Base-by-base conservation (phyloP, 2,888 invertebrate species). In the Norana najaformis region DNA sequence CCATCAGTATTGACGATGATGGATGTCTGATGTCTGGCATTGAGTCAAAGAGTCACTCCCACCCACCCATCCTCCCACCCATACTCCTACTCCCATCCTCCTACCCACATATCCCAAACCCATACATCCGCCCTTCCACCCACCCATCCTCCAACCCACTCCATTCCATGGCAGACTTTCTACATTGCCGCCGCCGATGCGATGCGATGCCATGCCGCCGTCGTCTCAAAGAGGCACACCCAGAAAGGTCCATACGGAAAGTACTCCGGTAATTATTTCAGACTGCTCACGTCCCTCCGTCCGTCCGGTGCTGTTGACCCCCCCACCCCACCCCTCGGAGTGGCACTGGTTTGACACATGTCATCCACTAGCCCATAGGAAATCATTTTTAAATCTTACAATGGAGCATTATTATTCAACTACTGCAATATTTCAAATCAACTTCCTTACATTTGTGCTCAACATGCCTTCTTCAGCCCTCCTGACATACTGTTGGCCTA, bases 301-400 rank as follows among this genome's bases (percentile, higher is more conserved):
- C 30, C n/a, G 69, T n/a, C 69, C 69, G 3, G 69, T n/a, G 30
- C 69, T 69, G 69, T 69, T 8, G n/a, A 30, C 6, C 23, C 20
- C 23, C 23, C 47, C 47, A 20, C 47, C 14, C 41, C 41, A 3
- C 41, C 41, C 23, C 47, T 69, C n/a, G n/a, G n/a, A n/a, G n/a
- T n/a, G 69, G 69, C 69, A 69, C n/a, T 69, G n/a, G 69, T 69
- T 69, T 69, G 69, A 69, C 69, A 69, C 69, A 69, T 69, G 69
- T n/a, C n/a, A 69, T 69, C 69, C 30, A 69, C 69, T 69, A 69
- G 30, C 69, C 69, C 69, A 69, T 69, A 69, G 8, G 69, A 69
- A 69, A 69, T n/a, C n/a, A n/a, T n/a, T n/a, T n/a, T n/a, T n/a
- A n/a, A n/a, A n/a, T n/a, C n/a, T n/a, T n/a, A n/a, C n/a, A n/a